Base-by-base conservation (phyloP, 2,113 vertebrate genomes). In the Thermophis baileyi region DNA sequence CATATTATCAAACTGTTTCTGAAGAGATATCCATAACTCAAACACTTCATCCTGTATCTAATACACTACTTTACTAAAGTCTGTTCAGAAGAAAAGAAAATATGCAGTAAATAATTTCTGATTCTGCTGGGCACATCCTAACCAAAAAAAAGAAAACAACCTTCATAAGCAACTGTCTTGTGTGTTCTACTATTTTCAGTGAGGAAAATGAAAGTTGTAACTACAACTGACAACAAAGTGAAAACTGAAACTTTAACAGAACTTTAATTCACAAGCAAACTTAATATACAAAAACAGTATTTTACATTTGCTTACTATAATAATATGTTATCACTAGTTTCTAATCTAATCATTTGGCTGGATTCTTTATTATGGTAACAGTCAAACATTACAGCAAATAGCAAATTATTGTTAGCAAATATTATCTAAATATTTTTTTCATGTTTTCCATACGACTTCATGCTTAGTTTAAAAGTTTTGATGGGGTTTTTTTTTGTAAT, bases 181-280 rank as follows among this genome's bases (percentile, higher is more conserved):
- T 90, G 85, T 85, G 91, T 88, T 92, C 51, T 86, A 69, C 91
- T n/a, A 50, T 22, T 57, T 88, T 89, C 55, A 87, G 40, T 55
- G 51, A 92, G 16, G 85, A 30, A 90, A 92, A 90, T 44, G 51
- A 60, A 89, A 92, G 40, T 54, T 93, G 47, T 40, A 89, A 87
- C 24, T 90, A 94, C 87, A 93, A 50, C 1, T 44, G 92, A 90
- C 74, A 81, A 81, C 35, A 81, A 7, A 22, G 60, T 69, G 8
- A 86, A 90, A 63, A 89, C 49, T 63, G 14, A 44, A 88, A 53
- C 54, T 90, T 93, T 49, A 69, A n/a, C 50, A 86, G 40, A 49
- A 47, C 40, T n/a, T 69, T 50, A 47, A 85, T 60, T 89, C 85
- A 60, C 55, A 89, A 93, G 4, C 8, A 90, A 90, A 51, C 22